Conservation (phyloP, 2,113 vertebrate genomes). For the Zonotrichia leucophrys region DNA sequence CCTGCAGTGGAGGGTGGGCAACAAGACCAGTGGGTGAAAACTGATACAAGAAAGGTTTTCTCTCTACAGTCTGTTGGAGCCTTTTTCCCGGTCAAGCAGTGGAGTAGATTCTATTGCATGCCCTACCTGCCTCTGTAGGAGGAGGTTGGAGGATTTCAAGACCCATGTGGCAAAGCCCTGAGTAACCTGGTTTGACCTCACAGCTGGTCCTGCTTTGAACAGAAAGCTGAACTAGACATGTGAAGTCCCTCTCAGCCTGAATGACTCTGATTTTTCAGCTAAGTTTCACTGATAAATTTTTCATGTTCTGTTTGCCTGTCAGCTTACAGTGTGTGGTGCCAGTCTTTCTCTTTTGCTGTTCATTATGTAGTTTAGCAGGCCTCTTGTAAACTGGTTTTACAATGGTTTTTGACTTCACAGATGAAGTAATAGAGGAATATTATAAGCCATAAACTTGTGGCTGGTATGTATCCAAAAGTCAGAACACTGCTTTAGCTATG, state of each 20-base stretch:
- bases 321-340: not conserved
- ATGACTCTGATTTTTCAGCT: not conserved
- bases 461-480: not conserved
- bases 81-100: not conserved
- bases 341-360: not conserved
- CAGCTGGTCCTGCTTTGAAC: not conserved
- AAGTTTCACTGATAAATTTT: not conserved
- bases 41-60: not conserved
- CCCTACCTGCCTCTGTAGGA: not conserved
- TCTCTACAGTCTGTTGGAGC: too few relatives aligned
- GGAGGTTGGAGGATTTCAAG: not conserved
- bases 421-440: not conserved
- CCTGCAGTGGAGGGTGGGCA: not conserved
- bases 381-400: not conserved
- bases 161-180: not conserved
- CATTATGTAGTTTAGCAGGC: not conserved
- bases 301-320: not conserved
- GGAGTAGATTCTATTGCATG: rapidly evolving
- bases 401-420: not conserved
- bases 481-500: not conserved
- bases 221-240: not conserved
- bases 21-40: not conserved
- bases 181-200: not conserved
- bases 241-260: not conserved
- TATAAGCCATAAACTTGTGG: not conserved